phyloP scores from a whole-genome alignment of 2,888 invertebrate genomes.

The Drosophila recens region DNA sequence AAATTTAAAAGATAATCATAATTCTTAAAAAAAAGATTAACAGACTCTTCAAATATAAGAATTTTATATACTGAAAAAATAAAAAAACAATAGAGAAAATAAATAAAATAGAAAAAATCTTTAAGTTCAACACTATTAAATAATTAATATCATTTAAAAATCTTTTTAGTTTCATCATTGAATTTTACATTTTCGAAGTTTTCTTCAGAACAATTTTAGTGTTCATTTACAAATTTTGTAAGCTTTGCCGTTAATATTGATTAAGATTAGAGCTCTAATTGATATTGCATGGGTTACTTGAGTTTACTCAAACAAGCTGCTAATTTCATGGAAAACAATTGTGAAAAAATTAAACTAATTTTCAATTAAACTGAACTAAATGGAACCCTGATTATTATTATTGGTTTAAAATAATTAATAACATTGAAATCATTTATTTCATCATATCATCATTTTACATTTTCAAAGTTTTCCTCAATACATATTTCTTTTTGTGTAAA shows the following conservation, averaged over 20 bases:
- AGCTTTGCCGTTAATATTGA: background rate
- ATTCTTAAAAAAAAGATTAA: too few relatives aligned
- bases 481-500: background rate
- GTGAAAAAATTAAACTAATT: too few relatives aligned
- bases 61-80: too few relatives aligned
- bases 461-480: background rate
- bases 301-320: background rate
- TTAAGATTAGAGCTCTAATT: conserved; percentile 5
- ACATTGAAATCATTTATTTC: background rate
- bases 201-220: background rate
- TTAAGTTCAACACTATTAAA: too few relatives aligned
- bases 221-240: background rate
- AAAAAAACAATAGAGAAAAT: background rate
- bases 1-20: too few relatives aligned
- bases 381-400: too few relatives aligned
- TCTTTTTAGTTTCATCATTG: too few relatives aligned
- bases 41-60: too few relatives aligned
- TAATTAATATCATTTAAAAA: background rate
- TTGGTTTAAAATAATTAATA: too few relatives aligned
- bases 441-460: background rate
- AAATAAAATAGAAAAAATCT: background rate
- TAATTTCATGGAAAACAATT: too few relatives aligned
- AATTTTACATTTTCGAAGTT: background rate
- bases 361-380: too few relatives aligned
- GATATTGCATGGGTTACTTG: conserved; percentile 2